Evolutionary conservation across 2,888 invertebrate genomes (phyloP).

Genomic region (Melanotus villosus): DNA sequence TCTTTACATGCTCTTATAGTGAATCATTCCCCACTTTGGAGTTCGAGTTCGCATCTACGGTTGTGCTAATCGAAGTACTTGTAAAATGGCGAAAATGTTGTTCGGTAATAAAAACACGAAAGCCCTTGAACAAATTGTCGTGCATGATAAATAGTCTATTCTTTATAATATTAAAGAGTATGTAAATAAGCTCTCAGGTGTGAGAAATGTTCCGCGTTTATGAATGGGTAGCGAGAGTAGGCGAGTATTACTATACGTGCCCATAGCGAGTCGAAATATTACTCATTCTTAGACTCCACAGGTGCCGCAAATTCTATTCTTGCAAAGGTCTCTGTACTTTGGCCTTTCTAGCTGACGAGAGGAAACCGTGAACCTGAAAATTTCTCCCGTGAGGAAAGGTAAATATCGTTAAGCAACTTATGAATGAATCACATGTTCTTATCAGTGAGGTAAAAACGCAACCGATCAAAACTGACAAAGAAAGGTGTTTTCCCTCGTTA

Average conservation of each 20-base stretch:
- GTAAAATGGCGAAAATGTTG: background rate
- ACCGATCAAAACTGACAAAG: slow-evolving; percentile 4
- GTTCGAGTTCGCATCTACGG: slow-evolving; percentile 10
- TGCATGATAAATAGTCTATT: slow-evolving; percentile 20
- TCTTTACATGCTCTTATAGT: slow-evolving; percentile 37
- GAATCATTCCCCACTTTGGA: slow-evolving; percentile 35
- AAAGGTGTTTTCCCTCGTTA: slow-evolving; percentile 20
- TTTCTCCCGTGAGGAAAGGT: too few relatives aligned
- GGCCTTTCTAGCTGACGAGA: background rate
- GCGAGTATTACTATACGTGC: slow-evolving; percentile 51
- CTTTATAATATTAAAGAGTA: slow-evolving; percentile 42
- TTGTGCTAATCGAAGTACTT: slow-evolving; percentile 12
- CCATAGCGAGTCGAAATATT: slow-evolving; percentile 49
- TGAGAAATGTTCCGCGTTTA: slow-evolving; percentile 52
- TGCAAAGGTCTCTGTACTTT: slow-evolving; percentile 15
- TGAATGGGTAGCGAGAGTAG: slow-evolving; percentile 54
- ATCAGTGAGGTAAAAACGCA: slow-evolving; percentile 31
- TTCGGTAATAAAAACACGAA: slow-evolving; percentile 16
- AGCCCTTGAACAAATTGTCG: slow-evolving; percentile 28
- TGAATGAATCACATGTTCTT: slow-evolving; percentile 33
- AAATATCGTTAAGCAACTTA: background rate
- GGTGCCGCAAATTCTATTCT: slow-evolving; percentile 25
- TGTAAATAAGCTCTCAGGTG: slow-evolving; percentile 52
- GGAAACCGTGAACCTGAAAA: slow-evolving; percentile 15
- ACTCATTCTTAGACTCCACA: slow-evolving; percentile 26